Evolutionary conservation across 2,888 invertebrate genomes (phyloP), one percentile per base, ranked within the genome.

Genomic region (Sarcophaga carnaria): DNA sequence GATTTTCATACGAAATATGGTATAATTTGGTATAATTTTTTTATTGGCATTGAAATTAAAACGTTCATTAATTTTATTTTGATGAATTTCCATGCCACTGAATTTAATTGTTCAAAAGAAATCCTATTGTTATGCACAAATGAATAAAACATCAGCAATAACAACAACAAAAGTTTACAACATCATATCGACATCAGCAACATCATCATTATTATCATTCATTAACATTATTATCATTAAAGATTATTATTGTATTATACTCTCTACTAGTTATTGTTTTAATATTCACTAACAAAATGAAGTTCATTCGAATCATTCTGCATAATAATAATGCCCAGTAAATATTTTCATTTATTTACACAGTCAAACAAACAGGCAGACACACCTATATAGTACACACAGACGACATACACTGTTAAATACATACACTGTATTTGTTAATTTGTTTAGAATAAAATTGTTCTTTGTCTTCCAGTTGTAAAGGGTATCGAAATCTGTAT

Each of bases 71-170:
- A 49, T 14, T 78, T 67, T 37, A 2, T 2, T 72, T 74, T 54
- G 22, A 62, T 66, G 63, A 69, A 54, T 63, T 78, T 83, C 63
- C 63, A 74, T 79, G 62, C 70, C 70, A 82, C 5, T 77, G 64
- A 71, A 82, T 82, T 80, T 60, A 86, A 80, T 86, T 83, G 77
- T 83, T 62, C 72, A 69, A 77, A 78, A 83, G 83, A 83, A 83
- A 78, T 80, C 47, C 72, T 66, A 83, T 86, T 70, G 86, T 83
- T 76, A 80, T 80, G 80, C 25, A 77, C 69, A 80, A 80, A 78
- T 75, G 69, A 80, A 83, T 66, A 63, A 69, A 83, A 74, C 59
- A 86, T 77, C 72, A 75, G 72, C 54, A 49, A 72, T 22, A 76
- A 81, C 45, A 63, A 63, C 60, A 49, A 5, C 64, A 60, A 37